Conservation (phyloP, 2,888 invertebrate genomes). For the Tillus elongatus region DNA sequence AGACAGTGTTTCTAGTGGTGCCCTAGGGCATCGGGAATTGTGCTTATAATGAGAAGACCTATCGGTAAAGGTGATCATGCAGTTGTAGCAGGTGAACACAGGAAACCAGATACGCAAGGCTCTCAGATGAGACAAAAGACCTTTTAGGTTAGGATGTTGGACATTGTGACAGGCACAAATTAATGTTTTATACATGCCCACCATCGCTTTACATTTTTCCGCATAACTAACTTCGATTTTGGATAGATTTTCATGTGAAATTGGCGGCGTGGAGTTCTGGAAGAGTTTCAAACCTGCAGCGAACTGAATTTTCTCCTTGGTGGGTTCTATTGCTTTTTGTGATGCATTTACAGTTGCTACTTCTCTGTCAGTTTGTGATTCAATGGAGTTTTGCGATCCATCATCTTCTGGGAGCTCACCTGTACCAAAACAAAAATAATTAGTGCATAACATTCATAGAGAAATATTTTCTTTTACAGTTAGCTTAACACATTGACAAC, state of each 20-base stretch:
- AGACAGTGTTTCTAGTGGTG: slow-evolving; percentile 29
- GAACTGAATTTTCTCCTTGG: slow-evolving; percentile 31
- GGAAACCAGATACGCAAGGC: slow-evolving; percentile 44
- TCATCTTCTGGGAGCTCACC: slow-evolving; percentile 15
- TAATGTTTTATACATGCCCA: slow-evolving; percentile 32
- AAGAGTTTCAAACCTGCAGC: slow-evolving; percentile 36
- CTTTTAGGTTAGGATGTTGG: slow-evolving; percentile 29
- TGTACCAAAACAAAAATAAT: slow-evolving; percentile 9
- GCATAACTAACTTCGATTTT: slow-evolving; percentile 35
- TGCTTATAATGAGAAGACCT: slow-evolving; percentile 35
- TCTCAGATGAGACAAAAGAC: slow-evolving; percentile 35
- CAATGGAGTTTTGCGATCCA: slow-evolving; percentile 15
- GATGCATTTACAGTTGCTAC: not conserved
- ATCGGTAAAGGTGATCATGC: slow-evolving; percentile 48
- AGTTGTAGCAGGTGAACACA: slow-evolving; percentile 54
- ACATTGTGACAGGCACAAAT: slow-evolving; percentile 37
- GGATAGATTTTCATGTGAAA: slow-evolving; percentile 29
- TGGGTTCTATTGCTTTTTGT: slow-evolving; percentile 8
- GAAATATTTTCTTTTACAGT: too few relatives aligned
- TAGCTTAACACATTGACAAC: too few relatives aligned
- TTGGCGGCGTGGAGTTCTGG: slow-evolving; percentile 28
- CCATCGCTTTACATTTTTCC: slow-evolving; percentile 37
- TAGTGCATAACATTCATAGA: too few relatives aligned
- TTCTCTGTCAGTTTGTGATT: slow-evolving; percentile 10
- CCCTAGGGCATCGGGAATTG: slow-evolving; percentile 27